Percentiles rank a stretch among this genome's conserved stretches.
Evolutionary conservation across 2,888 invertebrate species (phyloP).

Genomic region (Tinea pellionella): DNA sequence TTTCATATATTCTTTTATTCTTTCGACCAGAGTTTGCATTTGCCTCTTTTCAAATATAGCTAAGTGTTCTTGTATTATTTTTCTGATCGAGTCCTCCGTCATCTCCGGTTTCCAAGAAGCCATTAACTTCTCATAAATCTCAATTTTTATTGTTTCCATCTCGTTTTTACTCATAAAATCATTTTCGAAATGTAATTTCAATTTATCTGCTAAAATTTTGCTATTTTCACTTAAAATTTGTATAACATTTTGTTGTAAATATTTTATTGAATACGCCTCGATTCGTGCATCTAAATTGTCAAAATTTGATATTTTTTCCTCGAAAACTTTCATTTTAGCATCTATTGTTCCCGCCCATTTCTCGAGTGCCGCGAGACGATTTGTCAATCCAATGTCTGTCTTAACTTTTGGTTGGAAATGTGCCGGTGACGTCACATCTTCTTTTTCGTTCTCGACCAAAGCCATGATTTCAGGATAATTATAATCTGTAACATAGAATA

Average conservation of each 20-base stretch:
- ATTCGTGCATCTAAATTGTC: conserved; percentile 56
- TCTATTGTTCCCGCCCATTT: conserved; percentile 62
- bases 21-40: conserved; percentile 52
- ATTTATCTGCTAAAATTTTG: conserved; percentile 48
- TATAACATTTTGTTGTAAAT: conserved; percentile 65
- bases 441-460: not conserved
- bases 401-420: conserved; percentile 32
- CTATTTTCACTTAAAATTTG: conserved; percentile 59
- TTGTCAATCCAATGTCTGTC: conserved; percentile 39
- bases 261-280: conserved; percentile 63
- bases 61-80: conserved; percentile 56
- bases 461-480: conserved; percentile 17
- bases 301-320: conserved; percentile 60
- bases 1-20: conserved; percentile 44
- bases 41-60: conserved; percentile 53
- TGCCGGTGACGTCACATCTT: conserved; percentile 18
- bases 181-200: conserved; percentile 70
- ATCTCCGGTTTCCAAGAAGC: conserved; percentile 60
- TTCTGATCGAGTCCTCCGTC: conserved; percentile 58
- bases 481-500: conserved; percentile 45
- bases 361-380: conserved; percentile 50
- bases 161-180: conserved; percentile 74
- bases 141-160: conserved; percentile 57
- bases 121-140: conserved; percentile 45
- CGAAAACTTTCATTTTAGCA: conserved; percentile 64